These are phyloP conservation scores for Oryzaephilus surinamensis DNA, from an alignment of 1,140 invertebrate genomes.

Conservation along the genomic window DNA sequence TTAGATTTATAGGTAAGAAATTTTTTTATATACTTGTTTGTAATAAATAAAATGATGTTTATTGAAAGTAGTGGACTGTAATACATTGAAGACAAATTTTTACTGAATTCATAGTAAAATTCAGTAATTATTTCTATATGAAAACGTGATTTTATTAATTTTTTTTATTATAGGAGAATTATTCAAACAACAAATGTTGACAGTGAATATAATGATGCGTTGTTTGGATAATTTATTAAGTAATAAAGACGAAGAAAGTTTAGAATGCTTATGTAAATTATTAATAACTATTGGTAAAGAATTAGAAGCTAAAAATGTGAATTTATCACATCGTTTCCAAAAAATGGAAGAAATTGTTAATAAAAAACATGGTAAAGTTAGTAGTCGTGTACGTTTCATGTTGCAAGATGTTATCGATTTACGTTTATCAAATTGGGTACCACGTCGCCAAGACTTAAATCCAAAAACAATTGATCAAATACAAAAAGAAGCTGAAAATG, in stretches of 20 bases:
- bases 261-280: constrained; percentile 88
- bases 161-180: constrained; percentile 72
- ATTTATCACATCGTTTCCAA: constrained; percentile 19
- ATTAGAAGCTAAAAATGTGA: constrained; percentile 53
- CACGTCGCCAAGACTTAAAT: constrained; percentile 71
- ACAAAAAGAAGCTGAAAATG: constrained; percentile 72
- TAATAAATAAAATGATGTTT: constrained; percentile 14
- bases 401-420: constrained; percentile 91
- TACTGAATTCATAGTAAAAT: constrained; percentile 4
- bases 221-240: constrained; percentile 74
- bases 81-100: constrained; percentile 12
- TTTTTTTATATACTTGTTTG: constrained; percentile 8
- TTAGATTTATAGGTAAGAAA: constrained; percentile 54
- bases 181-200: constrained; percentile 87
- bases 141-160: constrained; percentile 37
- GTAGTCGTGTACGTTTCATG: constrained; percentile 62
- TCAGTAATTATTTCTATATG: neutral
- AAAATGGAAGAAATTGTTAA: constrained; percentile 32
- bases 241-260: constrained; percentile 74
- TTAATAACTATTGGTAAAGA: constrained; percentile 83
- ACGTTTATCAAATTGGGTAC: constrained; percentile 73
- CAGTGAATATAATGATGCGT: constrained; percentile 75
- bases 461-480: constrained; percentile 94
- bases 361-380: constrained; percentile 30
- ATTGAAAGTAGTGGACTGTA: constrained; percentile 24